These are phyloP conservation scores for Scaptomyza polygonia DNA, from an alignment of 2,888 invertebrate genomes.

Conservation along the genomic window DNA sequence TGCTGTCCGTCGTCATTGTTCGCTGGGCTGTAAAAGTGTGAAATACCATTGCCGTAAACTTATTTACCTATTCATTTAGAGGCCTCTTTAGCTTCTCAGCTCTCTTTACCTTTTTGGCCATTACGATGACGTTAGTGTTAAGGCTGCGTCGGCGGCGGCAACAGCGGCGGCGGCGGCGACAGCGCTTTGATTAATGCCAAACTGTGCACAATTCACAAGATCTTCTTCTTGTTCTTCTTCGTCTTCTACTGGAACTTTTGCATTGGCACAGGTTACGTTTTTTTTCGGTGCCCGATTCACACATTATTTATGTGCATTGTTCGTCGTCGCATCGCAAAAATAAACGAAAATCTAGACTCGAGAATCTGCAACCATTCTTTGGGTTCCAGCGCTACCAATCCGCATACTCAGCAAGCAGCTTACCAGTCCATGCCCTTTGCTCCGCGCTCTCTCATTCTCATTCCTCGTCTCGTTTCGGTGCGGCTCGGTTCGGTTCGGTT, in stretches of 20 bases:
- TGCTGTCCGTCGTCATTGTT: not conserved
- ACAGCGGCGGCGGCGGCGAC: conserved; percentile 54
- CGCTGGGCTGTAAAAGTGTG: conserved; percentile 73
- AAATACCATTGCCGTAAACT: conserved; percentile 70
- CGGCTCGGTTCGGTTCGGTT: conserved; percentile 11
- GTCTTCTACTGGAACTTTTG: not conserved
- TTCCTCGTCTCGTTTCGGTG: not conserved
- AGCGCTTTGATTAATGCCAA: conserved; percentile 78
- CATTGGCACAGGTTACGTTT: conserved; percentile 65
- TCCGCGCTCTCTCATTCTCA: not conserved
- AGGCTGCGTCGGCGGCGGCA: no score
- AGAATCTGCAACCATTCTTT: conserved; percentile 79
- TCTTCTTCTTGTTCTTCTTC: conserved; percentile 38
- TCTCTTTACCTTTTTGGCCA: conserved; percentile 51
- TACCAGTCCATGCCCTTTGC: not conserved
- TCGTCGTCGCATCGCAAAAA: conserved; percentile 61
- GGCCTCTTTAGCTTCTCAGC: conserved; percentile 32
- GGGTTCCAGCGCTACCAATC: conserved; percentile 49
- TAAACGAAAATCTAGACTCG: conserved; percentile 74
- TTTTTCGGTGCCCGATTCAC: conserved; percentile 66
- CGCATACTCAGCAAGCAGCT: conserved; percentile 18
- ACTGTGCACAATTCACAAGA: conserved; percentile 67
- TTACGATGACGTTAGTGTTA: conserved; percentile 44
- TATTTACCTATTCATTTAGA: conserved; percentile 72
- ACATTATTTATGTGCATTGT: conserved; percentile 80